Evolutionary conservation across 1,140 invertebrate species (phyloP).

Genomic region (Rhopalosiphum maidis): DNA sequence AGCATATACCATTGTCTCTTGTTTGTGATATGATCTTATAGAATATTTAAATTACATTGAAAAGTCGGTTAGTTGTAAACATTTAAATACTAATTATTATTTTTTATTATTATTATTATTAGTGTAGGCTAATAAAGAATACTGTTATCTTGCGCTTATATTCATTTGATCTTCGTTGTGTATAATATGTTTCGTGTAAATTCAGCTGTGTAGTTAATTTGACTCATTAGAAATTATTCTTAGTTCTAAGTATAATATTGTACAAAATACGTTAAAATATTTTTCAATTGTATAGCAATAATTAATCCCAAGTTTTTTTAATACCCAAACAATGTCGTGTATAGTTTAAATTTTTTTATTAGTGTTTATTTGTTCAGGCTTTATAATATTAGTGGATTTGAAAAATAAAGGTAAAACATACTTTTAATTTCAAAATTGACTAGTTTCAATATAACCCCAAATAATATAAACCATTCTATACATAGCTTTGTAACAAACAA

Average conservation of each 20-base stretch:
- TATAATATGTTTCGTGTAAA: neutral
- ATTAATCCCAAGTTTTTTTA: neutral
- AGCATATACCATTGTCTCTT: constrained; percentile 44
- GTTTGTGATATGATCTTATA: constrained; percentile 33
- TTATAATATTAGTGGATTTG: neutral
- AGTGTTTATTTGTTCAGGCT: neutral
- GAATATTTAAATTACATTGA: constrained; percentile 42
- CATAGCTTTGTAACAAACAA: neutral
- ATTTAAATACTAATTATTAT: constrained; percentile 47
- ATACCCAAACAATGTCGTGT: neutral
- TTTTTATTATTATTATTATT: neutral
- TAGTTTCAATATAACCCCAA: neutral
- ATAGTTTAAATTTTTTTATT: neutral
- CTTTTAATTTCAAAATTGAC: constrained; percentile 1
- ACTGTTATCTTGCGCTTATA: constrained; percentile 39
- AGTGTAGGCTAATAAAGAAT: constrained; percentile 11
- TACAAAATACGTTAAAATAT: neutral
- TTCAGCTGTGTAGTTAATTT: neutral
- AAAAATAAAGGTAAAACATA: neutral
- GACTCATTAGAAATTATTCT: neutral
- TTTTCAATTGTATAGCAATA: neutral
- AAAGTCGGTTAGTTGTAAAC: constrained; percentile 32
- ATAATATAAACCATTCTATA: neutral
- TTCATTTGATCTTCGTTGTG: constrained; percentile 44
- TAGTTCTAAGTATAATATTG: neutral